Evolutionary conservation across 2,888 invertebrate genomes (phyloP).

Genomic region (Tiliacea aurago): DNA sequence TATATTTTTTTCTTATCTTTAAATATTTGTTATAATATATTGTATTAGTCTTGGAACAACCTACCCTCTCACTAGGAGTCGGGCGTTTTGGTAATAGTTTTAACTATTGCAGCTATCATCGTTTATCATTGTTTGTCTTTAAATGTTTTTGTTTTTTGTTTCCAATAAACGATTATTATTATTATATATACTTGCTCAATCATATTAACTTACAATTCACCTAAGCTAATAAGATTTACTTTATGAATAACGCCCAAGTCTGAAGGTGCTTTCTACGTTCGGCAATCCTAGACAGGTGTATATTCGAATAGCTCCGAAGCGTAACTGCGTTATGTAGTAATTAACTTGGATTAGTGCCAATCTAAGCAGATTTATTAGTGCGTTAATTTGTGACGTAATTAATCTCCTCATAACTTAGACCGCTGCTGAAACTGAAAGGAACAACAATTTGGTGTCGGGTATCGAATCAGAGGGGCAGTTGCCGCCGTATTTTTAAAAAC

Average conservation of each 20-base stretch:
- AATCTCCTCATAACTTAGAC: conserved; percentile 16
- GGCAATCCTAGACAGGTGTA: conserved; percentile 16
- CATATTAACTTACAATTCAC: conserved; percentile 1
- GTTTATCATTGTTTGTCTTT: too few relatives aligned
- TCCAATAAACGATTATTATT: too few relatives aligned
- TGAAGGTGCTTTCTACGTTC: not conserved
- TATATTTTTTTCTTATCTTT: too few relatives aligned
- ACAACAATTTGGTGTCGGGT: not conserved
- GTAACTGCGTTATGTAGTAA: conserved; percentile 32
- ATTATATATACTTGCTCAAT: too few relatives aligned
- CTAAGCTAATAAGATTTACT: not conserved
- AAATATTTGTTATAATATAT: too few relatives aligned
- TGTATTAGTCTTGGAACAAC: too few relatives aligned
- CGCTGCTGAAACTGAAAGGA: conserved; percentile 5
- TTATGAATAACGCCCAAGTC: not conserved
- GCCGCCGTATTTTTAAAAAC: too few relatives aligned
- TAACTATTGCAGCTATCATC: too few relatives aligned
- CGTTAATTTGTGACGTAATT: conserved; percentile 34
- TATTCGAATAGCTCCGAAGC: conserved; percentile 17
- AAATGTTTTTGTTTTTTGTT: too few relatives aligned
- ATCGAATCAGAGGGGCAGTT: not conserved
- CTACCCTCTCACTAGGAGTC: too few relatives aligned
- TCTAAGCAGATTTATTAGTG: conserved; percentile 41
- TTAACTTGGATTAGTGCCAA: conserved; percentile 33
- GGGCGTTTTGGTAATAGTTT: too few relatives aligned